Percentiles rank a stretch among this genome's conserved stretches.
These are phyloP conservation scores for Onychomys arenicola DNA, from an alignment of 2,797 vertebrate genomes.

Conservation along the genomic window DNA sequence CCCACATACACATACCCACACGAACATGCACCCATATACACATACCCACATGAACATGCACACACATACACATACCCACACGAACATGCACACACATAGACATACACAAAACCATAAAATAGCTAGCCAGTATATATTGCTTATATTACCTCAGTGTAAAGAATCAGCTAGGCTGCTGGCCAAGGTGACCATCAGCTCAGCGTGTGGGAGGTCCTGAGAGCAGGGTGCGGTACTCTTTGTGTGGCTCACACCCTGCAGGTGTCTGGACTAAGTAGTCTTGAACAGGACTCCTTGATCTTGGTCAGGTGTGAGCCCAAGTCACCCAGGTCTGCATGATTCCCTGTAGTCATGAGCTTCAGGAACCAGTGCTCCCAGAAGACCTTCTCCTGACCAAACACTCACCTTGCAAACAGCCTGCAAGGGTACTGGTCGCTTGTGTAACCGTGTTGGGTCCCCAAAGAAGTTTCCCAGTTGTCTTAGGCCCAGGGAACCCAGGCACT, in stretches of 20 bases:
- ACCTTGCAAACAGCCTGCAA: background rate
- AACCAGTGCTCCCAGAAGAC: too few species aligned
- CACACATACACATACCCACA: background rate
- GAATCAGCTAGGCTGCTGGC: background rate
- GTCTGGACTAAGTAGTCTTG: too few species aligned
- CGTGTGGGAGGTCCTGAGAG: too few species aligned
- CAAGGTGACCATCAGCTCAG: background rate
- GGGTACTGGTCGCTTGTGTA: background rate
- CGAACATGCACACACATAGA: background rate
- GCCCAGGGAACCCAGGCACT: background rate
- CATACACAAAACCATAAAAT: background rate
- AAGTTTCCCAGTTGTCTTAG: too few species aligned
- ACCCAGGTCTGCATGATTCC: accelerated
- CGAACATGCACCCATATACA: too few species aligned
- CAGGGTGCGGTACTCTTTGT: accelerated
- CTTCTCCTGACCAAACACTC: background rate
- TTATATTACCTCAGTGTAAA: background rate
- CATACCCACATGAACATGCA: too few species aligned
- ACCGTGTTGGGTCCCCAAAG: background rate
- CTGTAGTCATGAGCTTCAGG: accelerated
- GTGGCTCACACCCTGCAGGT: background rate
- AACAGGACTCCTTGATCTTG: too few species aligned
- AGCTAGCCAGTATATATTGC: background rate
- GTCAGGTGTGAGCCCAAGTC: background rate
- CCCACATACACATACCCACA: too few species aligned